A percentile compares a stretch with the other conserved stretches of the same genome.
Evolutionary conservation across 2,797 vertebrate species (phyloP).

Genomic region (Phoeniculus purpureus): DNA sequence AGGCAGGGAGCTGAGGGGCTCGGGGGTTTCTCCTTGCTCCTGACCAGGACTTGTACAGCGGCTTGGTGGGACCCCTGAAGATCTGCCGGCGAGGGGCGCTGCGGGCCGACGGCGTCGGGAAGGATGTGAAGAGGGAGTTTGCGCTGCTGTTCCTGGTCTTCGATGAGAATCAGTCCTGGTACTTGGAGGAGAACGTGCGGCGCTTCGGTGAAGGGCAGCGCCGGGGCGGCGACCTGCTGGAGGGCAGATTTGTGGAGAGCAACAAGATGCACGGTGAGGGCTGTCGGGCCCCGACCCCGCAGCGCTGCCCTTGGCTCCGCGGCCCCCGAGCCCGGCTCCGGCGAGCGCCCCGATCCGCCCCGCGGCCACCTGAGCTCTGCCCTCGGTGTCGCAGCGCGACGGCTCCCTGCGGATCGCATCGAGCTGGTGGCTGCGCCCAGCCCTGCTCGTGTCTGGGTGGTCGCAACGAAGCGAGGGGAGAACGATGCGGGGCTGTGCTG

Average conservation of each 20-base stretch:
- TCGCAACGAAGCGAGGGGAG: too few species aligned
- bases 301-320: neutral
- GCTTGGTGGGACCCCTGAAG: slow-evolving; percentile 76
- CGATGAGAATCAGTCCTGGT: slow-evolving; percentile 83
- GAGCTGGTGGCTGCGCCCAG: too few species aligned
- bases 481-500: neutral
- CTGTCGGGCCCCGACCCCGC: neutral
- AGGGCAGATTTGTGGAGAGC: slow-evolving; percentile 79
- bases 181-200: slow-evolving; percentile 78
- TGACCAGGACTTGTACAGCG: slow-evolving; percentile 79
- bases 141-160: slow-evolving; percentile 81
- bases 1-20: neutral
- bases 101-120: slow-evolving; percentile 49
- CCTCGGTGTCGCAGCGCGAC: neutral
- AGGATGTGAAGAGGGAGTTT: slow-evolving; percentile 75
- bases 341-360: neutral
- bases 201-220: slow-evolving; percentile 17
- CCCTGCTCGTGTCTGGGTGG: too few species aligned
- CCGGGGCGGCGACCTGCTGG: slow-evolving; percentile 25
- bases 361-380: neutral
- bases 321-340: neutral
- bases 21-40: neutral
- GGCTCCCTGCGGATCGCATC: too few species aligned
- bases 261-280: slow-evolving; percentile 82
- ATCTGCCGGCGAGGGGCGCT: slow-evolving; percentile 74